Evolutionary conservation across 2,888 invertebrate genomes (phyloP), one percentile per base, ranked within the genome.

Genomic region (Acholoe squamosa): DNA sequence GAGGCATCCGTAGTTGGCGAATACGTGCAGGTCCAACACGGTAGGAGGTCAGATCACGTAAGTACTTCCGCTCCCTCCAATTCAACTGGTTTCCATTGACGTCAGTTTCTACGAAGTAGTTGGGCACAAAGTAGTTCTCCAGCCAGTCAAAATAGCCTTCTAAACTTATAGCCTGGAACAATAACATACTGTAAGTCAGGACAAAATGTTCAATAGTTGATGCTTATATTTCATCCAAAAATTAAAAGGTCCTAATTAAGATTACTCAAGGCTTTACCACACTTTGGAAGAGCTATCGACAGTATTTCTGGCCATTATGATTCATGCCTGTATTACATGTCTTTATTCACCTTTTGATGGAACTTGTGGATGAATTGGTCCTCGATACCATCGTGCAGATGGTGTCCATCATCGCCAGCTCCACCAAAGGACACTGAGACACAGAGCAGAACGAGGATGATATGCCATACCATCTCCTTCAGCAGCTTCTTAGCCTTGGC

Each of bases 61-160:
- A 25, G 56, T 56, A 90, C 54, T 34, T 31, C 22, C 80, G 16
- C 25, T 90, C 90, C 80, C 80, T 16, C 80, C 84, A 90, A 34
- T 52, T 28, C 28, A 90, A 54, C 25, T 54, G 31, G 19, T 84
- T 84, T 22, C 61, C 84, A 90, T 77, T 80, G 3, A 77, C n/a
- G n/a, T 90, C 90, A 16, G 25, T 52, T 31, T 90, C 90, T 33
- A 90, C 84, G n/a, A 84, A 90, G 61, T 84, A 90, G n/a, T 84
- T 84, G 5, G 90, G 84, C 16, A 90, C 52, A 54, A 90, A 90
- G 14, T 84, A 28, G 16, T 31, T 56, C 54, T 90, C 56, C 19
- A 90, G 76, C 89, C 89, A 89, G 25, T 22, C 1, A 43, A 89
- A 89, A 51, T 67, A 89, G 33, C 61, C 61, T 12, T 25, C 56